Evolutionary conservation across 2,888 invertebrate species (phyloP), one percentile per base, ranked within the genome.

Genomic region (Trichacis sp.): DNA sequence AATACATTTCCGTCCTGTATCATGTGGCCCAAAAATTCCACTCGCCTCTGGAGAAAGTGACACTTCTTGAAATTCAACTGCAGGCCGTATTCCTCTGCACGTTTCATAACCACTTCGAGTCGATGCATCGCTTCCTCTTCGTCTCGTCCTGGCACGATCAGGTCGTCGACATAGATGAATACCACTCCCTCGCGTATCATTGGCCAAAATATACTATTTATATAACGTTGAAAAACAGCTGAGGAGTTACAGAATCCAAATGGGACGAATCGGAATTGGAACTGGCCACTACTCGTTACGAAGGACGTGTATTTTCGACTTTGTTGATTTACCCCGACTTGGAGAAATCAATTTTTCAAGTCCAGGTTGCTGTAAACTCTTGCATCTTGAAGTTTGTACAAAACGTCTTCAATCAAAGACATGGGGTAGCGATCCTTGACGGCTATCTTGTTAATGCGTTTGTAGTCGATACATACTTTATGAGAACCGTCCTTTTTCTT

Each of bases 161-260:
- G 42, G 20, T 72, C 70, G 36, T 72, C 69, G 53, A 71, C 38
- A 19, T 71, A 71, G 6, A 30, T 19, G 4, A 71, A 50, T 4
- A 70, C 57, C 11, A 40, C 38, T 9, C 55, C 60, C 3, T 62
- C 51, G 1, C 14, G 14, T 1, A 72, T 60, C 4, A 73, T 50
- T 0, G 70, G 58, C 38, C 55, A 24, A 36, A 75, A 73, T 2
- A 72, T 49, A 0, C 54, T 49, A 17, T 65, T 59, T 0, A 75
- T 60, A 9, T 67, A 70, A 36, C 56, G 61, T 9, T 72, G 71
- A 46, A 75, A 72, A 9, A 65, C 49, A 0, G 72, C 63, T 0
- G 73, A 71, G 1, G 71, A 72, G 42, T 72, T 74, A 17, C 71
- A 72, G 0, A 74, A 43, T 12, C 73, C 74, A 42, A 76, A 75